Percentiles rank a stretch among this genome's conserved stretches.
phyloP scores from a whole-genome alignment of 2,113 vertebrate genomes.

The Sterna hirundo region DNA sequence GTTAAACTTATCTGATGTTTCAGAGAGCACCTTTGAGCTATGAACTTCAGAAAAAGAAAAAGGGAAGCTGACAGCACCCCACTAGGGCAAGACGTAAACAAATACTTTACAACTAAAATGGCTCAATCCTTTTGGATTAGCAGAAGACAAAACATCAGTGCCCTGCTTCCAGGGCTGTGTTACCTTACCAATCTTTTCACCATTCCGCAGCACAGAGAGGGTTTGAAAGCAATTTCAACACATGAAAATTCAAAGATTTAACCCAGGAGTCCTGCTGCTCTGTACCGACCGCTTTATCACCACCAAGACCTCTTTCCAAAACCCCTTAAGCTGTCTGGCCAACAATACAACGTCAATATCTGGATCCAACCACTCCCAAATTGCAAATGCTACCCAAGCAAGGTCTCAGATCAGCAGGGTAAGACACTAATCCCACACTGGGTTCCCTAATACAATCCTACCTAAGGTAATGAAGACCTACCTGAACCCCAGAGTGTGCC shows the following conservation, averaged over 20 bases:
- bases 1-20: background rate
- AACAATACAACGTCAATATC: background rate
- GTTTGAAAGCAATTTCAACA: background rate
- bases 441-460: background rate
- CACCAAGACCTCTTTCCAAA: background rate
- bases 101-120: background rate
- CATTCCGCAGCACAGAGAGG: background rate
- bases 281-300: background rate
- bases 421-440: background rate
- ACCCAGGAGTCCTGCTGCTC: background rate
- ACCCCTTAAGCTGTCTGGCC: background rate
- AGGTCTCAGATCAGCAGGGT: background rate
- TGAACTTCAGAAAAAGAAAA: background rate
- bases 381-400: background rate
- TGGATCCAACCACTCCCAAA: background rate
- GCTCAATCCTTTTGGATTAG: background rate
- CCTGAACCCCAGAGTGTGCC: background rate
- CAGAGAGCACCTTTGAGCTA: background rate
- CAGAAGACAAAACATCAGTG: background rate
- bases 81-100: background rate
- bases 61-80: background rate
- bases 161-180: background rate
- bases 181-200: background rate
- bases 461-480: background rate
- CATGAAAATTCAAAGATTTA: background rate